These are phyloP conservation scores for Zophobas atratus DNA, from an alignment of 1,140 invertebrate species.

Conservation along the genomic window DNA sequence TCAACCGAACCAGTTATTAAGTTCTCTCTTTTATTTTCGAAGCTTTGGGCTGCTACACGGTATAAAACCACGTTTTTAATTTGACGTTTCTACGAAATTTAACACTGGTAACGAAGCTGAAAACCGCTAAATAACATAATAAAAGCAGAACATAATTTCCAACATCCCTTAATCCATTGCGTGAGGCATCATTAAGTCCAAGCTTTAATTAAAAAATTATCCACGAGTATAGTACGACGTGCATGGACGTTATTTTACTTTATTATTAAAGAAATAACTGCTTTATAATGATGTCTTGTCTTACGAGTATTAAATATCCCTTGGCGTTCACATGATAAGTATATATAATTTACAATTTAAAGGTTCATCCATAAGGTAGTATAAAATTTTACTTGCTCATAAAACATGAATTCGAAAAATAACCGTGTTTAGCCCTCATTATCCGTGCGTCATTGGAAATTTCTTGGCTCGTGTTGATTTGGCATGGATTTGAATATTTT, in stretches of 20 bases:
- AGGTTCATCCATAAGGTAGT: conserved; percentile 1
- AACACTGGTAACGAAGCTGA: too few relatives aligned
- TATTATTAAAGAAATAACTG: conserved; percentile 38
- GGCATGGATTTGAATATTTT: not conserved
- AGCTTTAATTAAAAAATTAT: conserved; percentile 30
- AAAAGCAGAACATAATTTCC: not conserved
- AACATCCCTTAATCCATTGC: conserved; percentile 24
- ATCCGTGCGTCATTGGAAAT: conserved; percentile 10
- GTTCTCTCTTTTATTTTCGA: too few relatives aligned
- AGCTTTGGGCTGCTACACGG: too few relatives aligned
- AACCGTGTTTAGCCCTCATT: conserved; percentile 11
- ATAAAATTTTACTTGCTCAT: conserved; percentile 34
- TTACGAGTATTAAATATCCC: conserved; percentile 29
- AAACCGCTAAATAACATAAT: too few relatives aligned
- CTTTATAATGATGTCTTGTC: conserved; percentile 33
- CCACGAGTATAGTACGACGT: conserved; percentile 2
- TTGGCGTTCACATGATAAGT: conserved; percentile 16
- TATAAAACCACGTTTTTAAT: too few relatives aligned
- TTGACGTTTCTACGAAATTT: too few relatives aligned
- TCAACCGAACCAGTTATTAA: too few relatives aligned
- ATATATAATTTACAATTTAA: conserved; percentile 36
- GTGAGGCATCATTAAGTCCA: conserved; percentile 15
- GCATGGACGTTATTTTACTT: conserved; percentile 21
- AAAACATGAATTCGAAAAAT: conserved; percentile 19
- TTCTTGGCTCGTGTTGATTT: conserved; percentile 22